phyloP scores from a whole-genome alignment of 1,140 invertebrate genomes.

The Holcopasites calliopsidis region DNA sequence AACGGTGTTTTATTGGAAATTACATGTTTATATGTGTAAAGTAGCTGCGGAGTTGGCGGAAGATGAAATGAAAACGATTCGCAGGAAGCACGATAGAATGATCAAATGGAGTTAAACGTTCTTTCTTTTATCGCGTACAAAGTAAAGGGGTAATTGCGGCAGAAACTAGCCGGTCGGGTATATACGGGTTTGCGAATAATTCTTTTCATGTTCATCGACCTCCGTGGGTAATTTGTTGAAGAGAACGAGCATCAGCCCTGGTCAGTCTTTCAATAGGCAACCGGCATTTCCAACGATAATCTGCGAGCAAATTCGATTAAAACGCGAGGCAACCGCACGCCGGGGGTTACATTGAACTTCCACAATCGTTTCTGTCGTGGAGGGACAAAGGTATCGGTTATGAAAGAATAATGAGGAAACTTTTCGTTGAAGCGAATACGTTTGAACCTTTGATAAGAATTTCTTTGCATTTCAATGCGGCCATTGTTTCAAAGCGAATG shows the following conservation, averaged over 20 bases:
- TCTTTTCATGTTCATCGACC: slow-evolving; percentile 46
- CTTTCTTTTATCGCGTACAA: neutral
- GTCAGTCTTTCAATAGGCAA: neutral
- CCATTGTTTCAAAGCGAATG: too few species aligned
- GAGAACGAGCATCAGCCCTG: slow-evolving; percentile 7
- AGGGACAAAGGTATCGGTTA: neutral
- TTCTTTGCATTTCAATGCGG: too few species aligned
- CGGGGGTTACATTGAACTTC: neutral
- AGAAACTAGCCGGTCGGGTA: slow-evolving; percentile 3
- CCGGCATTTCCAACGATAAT: slow-evolving; percentile 12
- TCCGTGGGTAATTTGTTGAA: slow-evolving; percentile 34
- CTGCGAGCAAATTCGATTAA: neutral
- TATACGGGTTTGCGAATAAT: slow-evolving; percentile 35
- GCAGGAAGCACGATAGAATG: neutral
- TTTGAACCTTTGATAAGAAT: too few species aligned
- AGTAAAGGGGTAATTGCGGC: slow-evolving; percentile 8
- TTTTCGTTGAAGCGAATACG: too few species aligned
- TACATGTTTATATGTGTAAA: too few species aligned
- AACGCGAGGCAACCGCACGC: neutral
- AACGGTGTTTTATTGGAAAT: too few species aligned
- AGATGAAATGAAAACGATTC: neutral
- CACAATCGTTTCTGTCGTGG: neutral
- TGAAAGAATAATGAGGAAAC: too few species aligned
- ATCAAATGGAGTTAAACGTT: slow-evolving; percentile 3
- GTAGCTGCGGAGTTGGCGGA: neutral